Conservation (phyloP, 2,797 vertebrate species). For the Enteromius mattozi region DNA sequence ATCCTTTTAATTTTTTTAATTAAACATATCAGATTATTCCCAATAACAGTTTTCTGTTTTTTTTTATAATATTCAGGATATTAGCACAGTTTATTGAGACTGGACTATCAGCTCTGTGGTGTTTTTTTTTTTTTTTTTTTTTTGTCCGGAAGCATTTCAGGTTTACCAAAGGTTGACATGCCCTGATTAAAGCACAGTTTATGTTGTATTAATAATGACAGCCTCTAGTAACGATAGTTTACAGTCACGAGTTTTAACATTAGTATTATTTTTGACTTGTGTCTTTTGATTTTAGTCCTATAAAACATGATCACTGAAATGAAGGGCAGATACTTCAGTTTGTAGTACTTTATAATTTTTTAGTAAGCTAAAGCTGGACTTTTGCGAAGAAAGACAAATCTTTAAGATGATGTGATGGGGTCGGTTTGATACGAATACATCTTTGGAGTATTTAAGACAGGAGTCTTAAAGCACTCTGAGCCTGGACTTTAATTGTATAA, state of each 20-base stretch:
- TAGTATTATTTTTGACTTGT: not conserved
- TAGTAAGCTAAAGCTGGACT: conserved; percentile 90
- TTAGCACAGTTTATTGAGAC: conserved; percentile 9
- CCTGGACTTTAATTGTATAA: conserved; percentile 69
- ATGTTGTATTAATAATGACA: conserved; percentile 43
- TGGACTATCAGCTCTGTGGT: conserved; percentile 56
- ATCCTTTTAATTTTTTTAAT: conserved; percentile 72
- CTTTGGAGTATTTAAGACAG: conserved; percentile 39
- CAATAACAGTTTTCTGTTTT: conserved; percentile 54
- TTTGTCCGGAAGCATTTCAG: conserved; percentile 17
- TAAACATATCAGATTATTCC: conserved; percentile 67
- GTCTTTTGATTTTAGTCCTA: not conserved
- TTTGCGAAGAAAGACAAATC: conserved; percentile 77
- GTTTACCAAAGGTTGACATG: conserved; percentile 65
- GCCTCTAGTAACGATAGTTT: conserved; percentile 28
- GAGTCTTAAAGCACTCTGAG: conserved; percentile 68
- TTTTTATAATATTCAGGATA: not conserved
- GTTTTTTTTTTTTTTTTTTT: conserved; percentile 63
- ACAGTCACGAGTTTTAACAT: conserved; percentile 22
- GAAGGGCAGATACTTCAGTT: conserved; percentile 25
- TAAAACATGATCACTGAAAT: conserved; percentile 12
- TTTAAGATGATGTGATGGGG: conserved; percentile 1
- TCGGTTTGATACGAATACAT: conserved; percentile 28
- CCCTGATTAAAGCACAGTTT: conserved; percentile 43
- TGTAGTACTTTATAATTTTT: conserved; percentile 15